Evolutionary conservation across 1,140 invertebrate species (phyloP).

Genomic region (Philotrypesis tridentata): DNA sequence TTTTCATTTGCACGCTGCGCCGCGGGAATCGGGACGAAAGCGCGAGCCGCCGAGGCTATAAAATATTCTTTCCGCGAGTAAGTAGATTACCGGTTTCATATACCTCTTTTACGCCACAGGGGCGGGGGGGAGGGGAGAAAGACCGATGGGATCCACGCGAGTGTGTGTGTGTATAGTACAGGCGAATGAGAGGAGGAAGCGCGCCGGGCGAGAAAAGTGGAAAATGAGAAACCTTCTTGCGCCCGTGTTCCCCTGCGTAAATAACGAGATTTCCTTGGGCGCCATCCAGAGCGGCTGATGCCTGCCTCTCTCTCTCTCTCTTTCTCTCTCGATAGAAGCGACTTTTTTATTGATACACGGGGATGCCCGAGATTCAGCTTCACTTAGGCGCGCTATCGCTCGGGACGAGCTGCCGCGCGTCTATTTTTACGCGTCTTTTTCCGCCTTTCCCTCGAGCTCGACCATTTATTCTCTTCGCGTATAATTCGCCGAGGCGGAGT

Average conservation of each 20-base stretch:
- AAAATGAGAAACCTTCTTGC: constrained; percentile 32
- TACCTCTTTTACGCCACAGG: constrained; percentile 11
- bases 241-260: constrained; percentile 10
- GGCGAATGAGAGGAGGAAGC: neutral
- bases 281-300: neutral
- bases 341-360: neutral
- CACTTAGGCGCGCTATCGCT: too few species aligned
- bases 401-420: too few species aligned
- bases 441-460: too few species aligned
- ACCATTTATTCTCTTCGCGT: neutral
- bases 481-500: neutral
- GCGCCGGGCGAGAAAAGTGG: constrained; percentile 14
- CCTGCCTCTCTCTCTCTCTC: neutral
- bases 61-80: constrained; percentile 43
- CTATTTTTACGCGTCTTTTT: too few species aligned
- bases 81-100: constrained; percentile 51
- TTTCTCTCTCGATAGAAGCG: neutral
- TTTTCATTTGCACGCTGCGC: neutral
- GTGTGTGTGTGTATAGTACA: too few species aligned
- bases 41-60: neutral
- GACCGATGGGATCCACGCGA: constrained; percentile 15
- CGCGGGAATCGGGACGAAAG: neutral
- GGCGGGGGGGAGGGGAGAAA: too few species aligned
- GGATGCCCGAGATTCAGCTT: too few species aligned
- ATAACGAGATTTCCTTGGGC: constrained; percentile 19